Percentiles rank a stretch among this genome's conserved stretches.
phyloP scores from a whole-genome alignment of 2,888 invertebrate species.

The Poecilus cupreus region DNA sequence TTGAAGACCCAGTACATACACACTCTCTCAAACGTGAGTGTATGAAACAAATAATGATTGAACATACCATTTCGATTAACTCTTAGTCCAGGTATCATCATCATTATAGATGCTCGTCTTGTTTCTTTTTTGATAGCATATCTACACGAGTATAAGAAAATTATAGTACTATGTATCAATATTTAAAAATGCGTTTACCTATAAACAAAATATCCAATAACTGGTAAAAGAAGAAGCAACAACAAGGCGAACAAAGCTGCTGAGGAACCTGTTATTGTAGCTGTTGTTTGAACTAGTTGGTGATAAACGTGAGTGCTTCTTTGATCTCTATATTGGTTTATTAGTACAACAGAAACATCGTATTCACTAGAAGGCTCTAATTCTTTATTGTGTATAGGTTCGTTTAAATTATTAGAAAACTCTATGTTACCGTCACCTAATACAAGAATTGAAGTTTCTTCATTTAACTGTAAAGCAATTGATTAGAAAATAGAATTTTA shows the following conservation, averaged over 20 bases:
- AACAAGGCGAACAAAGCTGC: slow-evolving; percentile 26
- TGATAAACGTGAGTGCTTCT: background rate
- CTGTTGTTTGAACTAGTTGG: background rate
- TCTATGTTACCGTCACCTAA: background rate
- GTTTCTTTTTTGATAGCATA: background rate
- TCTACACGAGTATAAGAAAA: background rate
- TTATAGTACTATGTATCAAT: background rate
- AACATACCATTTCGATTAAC: slow-evolving; percentile 23
- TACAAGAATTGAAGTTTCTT: background rate
- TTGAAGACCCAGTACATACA: too few species aligned
- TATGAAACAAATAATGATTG: background rate
- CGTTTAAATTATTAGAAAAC: background rate
- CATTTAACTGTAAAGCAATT: background rate
- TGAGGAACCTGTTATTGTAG: background rate
- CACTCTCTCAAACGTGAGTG: too few species aligned
- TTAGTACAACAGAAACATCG: slow-evolving; percentile 5
- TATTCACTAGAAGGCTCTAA: slow-evolving; percentile 26
- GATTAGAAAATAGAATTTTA: background rate
- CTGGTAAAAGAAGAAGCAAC: slow-evolving; percentile 41
- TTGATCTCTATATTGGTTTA: slow-evolving; percentile 45
- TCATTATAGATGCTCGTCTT: background rate
- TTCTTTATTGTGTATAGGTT: slow-evolving; percentile 10
- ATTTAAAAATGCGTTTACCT: slow-evolving; percentile 1
- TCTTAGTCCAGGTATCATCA: slow-evolving; percentile 5
- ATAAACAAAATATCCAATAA: slow-evolving; percentile 27